Base-by-base conservation (phyloP, 2,888 invertebrate genomes). In the Epsilonema sp. region DNA sequence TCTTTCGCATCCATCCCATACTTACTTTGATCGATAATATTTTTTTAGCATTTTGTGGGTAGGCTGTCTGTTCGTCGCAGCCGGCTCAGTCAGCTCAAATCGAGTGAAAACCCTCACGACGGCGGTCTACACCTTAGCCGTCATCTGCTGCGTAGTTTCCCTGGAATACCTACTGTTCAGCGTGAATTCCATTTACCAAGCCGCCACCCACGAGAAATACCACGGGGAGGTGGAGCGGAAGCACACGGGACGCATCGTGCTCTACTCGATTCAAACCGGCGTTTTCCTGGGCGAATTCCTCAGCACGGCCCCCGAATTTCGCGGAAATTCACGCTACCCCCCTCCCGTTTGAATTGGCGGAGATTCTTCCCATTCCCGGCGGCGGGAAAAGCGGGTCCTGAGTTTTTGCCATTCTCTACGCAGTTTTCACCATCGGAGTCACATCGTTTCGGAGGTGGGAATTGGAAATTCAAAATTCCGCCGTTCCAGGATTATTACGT, bases 181-280 rank as follows among this genome's bases (percentile, higher is more conserved):
- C 31, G 31, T 31, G 11, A 31, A 31, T 16, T 8, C 8, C 11
- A 31, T 31, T 16, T 31, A 16, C 31, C 31, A 31, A 16, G 31
- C 31, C 31, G 31, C 16, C 31, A 31, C 31, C 31, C 31, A 31
- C 16, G 31, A 31, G 31, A 31, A 31, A 31, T 31, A 13, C 31
- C 11, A 8, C 31, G 31, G 31, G 31, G 31, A 31, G 8, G 11
- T 16, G 16, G 31, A 31, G 11, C 31, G 22, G 39, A 21, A 20
- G 20, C 13, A n/a, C 58, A 52, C 45, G 48, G 55, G 3, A 62
- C 58, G 60, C 45, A 55, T 62, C 38, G 54, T 62, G 4, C 50
- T 62, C 1, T 53, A 58, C 43, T 57, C 58, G 19, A 51, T 54
- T 40, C 58, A 61, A 48, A 52, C 54, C 45, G 53, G 52, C 22